These are phyloP conservation scores for Agrochola circellaris DNA, from an alignment of 2,888 invertebrate species.

Conservation along the genomic window DNA sequence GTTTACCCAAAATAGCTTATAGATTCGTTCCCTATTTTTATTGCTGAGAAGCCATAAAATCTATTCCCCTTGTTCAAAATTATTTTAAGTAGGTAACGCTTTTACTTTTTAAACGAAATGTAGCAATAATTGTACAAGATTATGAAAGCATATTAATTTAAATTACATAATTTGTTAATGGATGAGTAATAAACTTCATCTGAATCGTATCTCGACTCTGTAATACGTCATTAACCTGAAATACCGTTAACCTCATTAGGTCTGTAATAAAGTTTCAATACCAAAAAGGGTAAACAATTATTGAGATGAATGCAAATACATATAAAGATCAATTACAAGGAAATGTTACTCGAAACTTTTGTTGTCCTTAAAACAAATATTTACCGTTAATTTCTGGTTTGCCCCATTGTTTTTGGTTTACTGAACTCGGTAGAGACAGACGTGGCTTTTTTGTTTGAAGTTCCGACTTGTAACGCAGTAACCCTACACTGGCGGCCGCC, in stretches of 20 bases:
- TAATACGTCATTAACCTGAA: constrained; percentile 21
- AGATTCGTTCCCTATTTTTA: constrained; percentile 5
- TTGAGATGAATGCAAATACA: constrained; percentile 33
- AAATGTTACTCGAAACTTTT: constrained; percentile 35
- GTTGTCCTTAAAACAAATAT: constrained; percentile 61
- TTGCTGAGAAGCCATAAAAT: constrained; percentile 17
- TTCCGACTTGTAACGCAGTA: constrained; percentile 74
- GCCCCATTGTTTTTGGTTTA: constrained; percentile 79
- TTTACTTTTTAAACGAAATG: constrained; percentile 26
- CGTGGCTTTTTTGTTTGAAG: constrained; percentile 72
- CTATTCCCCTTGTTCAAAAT: background rate
- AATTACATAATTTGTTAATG: constrained; percentile 37
- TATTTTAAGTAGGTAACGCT: constrained; percentile 7
- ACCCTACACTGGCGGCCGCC: constrained; percentile 71
- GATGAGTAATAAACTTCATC: constrained; percentile 5
- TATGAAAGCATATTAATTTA: constrained; percentile 16
- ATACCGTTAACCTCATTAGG: constrained; percentile 36
- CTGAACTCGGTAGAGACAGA: constrained; percentile 74
- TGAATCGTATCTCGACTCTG: constrained; percentile 4
- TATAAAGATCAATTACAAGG: constrained; percentile 42
- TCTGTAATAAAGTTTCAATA: constrained; percentile 19
- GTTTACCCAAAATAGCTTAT: constrained; percentile 4
- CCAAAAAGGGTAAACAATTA: constrained; percentile 41
- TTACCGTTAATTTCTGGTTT: constrained; percentile 73
- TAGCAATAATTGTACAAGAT: constrained; percentile 18